These are phyloP conservation scores for Trimorus sp. DNA, from an alignment of 2,888 invertebrate genomes.

Conservation along the genomic window DNA sequence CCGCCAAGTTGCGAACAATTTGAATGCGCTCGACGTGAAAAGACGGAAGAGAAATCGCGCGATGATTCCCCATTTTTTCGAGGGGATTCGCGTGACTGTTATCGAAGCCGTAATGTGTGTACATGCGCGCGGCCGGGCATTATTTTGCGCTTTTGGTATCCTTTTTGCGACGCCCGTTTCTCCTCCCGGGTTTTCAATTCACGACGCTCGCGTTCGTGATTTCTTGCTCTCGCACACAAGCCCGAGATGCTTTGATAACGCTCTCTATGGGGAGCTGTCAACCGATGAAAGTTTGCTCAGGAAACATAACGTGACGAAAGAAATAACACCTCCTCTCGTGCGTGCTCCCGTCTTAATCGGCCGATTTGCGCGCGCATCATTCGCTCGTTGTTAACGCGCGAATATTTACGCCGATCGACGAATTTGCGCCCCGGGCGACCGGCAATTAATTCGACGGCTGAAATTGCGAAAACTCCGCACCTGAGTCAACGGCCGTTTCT, in stretches of 20 bases:
- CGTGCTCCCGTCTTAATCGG: conserved; percentile 48
- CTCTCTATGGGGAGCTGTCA: conserved; percentile 59
- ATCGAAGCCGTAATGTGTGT: conserved; percentile 68
- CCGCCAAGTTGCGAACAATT: neutral
- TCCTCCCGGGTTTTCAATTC: conserved; percentile 39
- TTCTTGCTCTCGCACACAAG: conserved; percentile 43
- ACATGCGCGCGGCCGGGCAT: conserved; percentile 45
- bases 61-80: conserved; percentile 24
- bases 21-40: conserved; percentile 2
- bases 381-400: conserved; percentile 26
- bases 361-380: conserved; percentile 40
- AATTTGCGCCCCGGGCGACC: too few species aligned
- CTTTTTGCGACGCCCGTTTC: conserved; percentile 46
- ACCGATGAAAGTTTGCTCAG: conserved; percentile 55
- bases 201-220: conserved; percentile 39
- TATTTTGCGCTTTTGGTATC: conserved; percentile 49
- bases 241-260: conserved; percentile 47
- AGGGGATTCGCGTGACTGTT: conserved; percentile 70
- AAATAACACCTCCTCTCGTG: conserved; percentile 51
- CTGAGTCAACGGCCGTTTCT: too few species aligned
- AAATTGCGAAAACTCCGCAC: too few species aligned
- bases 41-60: conserved; percentile 51
- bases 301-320: conserved; percentile 57
- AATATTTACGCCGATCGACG: conserved; percentile 8
- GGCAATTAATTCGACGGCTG: neutral